A percentile compares a stretch with the other conserved stretches of the same genome.
Conservation (phyloP, 2,113 vertebrate species). For the Recurvirostra avosetta region DNA sequence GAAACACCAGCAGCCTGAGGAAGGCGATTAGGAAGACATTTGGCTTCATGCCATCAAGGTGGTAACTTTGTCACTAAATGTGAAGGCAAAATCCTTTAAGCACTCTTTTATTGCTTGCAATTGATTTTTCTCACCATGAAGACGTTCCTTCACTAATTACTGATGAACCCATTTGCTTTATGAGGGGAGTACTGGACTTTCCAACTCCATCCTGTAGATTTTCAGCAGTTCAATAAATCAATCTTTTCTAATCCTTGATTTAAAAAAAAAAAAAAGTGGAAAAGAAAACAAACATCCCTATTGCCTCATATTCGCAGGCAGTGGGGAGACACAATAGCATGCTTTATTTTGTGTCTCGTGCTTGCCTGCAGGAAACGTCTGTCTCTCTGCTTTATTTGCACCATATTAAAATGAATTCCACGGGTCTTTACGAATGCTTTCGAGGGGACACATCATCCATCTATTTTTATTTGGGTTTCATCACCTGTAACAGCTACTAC, state of each 20-base stretch:
- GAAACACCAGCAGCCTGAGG: neutral
- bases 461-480: conserved; percentile 32
- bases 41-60: neutral
- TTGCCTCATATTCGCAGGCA: neutral
- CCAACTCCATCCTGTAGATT: conserved; percentile 11
- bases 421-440: neutral
- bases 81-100: conserved; percentile 42
- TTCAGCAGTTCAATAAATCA: conserved; percentile 17
- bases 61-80: conserved; percentile 21
- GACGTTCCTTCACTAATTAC: conserved; percentile 50
- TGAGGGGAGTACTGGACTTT: neutral
- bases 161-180: neutral
- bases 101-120: conserved; percentile 27
- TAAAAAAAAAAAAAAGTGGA: neutral
- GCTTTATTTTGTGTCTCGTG: neutral
- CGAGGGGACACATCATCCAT: neutral
- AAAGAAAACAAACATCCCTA: neutral
- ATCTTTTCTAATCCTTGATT: neutral
- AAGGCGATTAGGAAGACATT: neutral
- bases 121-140: conserved; percentile 53
- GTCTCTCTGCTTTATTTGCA: neutral
- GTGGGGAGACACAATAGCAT: neutral
- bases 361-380: conserved; percentile 14
- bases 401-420: conserved; percentile 4
- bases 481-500: neutral